Evolutionary conservation across 2,797 vertebrate genomes (phyloP).

Genomic region (Poeciliopsis gracilis): DNA sequence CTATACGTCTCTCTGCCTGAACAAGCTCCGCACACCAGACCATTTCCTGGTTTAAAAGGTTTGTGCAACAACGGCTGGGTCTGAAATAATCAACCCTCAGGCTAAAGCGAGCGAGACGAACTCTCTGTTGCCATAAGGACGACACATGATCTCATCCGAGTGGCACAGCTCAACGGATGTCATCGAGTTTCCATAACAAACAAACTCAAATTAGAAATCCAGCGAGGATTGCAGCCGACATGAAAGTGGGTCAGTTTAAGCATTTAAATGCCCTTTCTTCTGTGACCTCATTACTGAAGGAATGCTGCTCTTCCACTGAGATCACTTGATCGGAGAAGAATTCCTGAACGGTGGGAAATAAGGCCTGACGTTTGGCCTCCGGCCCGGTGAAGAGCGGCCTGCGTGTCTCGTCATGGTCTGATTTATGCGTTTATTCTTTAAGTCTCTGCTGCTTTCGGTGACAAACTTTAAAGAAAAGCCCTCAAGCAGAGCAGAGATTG

Average conservation of each 20-base stretch:
- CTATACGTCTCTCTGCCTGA: constrained; percentile 50
- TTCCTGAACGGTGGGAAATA: constrained; percentile 4
- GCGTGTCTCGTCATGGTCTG: constrained; percentile 13
- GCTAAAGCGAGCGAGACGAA: constrained; percentile 27
- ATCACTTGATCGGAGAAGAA: constrained; percentile 6
- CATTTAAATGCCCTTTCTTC: neutral
- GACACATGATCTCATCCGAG: constrained; percentile 17
- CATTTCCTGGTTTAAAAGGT: constrained; percentile 17
- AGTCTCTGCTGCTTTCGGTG: constrained; percentile 30
- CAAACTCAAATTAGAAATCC: constrained; percentile 4
- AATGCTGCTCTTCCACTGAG: constrained; percentile 16
- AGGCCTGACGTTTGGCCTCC: neutral
- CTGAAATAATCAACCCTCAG: constrained; percentile 25
- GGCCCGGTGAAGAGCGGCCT: constrained; percentile 3
- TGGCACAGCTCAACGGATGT: neutral
- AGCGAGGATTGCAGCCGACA: neutral
- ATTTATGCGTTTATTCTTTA: constrained; percentile 25
- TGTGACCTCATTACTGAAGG: constrained; percentile 6
- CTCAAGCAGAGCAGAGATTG: constrained; percentile 14
- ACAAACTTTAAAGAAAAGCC: constrained; percentile 43
- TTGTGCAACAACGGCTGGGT: neutral
- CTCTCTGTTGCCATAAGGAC: constrained; percentile 31
- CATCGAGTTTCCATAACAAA: neutral
- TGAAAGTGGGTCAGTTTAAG: neutral
- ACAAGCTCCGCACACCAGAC: constrained; percentile 26